Evolutionary conservation across 2,888 invertebrate species (phyloP).

Genomic region (Apomyelois bistriatella): DNA sequence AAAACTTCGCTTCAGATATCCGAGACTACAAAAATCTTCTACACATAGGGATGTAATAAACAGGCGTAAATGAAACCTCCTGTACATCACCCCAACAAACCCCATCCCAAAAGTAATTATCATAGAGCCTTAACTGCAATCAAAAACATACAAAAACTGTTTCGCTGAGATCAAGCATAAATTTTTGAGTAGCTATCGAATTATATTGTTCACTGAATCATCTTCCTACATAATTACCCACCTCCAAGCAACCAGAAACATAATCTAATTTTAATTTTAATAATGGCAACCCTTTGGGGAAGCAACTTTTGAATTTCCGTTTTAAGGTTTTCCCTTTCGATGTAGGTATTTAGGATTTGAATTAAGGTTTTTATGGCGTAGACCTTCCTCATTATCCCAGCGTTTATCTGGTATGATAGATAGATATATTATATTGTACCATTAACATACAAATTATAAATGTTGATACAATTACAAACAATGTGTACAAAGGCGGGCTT

Average conservation of each 20-base stretch:
- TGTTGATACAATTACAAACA: too few relatives aligned
- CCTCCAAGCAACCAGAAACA: slow-evolving; percentile 62
- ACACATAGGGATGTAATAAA: too few relatives aligned
- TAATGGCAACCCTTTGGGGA: slow-evolving; percentile 56
- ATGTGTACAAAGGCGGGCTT: too few relatives aligned
- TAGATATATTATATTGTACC: too few relatives aligned
- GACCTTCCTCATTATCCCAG: too few relatives aligned
- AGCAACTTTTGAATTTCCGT: slow-evolving; percentile 46
- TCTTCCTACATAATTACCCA: slow-evolving; percentile 57
- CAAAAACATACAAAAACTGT: slow-evolving; percentile 75
- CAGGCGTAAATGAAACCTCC: slow-evolving; percentile 25
- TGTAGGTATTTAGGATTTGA: neutral
- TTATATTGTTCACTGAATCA: slow-evolving; percentile 54
- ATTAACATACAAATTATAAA: too few relatives aligned
- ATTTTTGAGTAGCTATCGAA: slow-evolving; percentile 71
- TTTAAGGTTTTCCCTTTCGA: slow-evolving; percentile 17
- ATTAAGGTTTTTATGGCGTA: neutral
- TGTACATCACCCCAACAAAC: slow-evolving; percentile 35
- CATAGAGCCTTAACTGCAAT: slow-evolving; percentile 72
- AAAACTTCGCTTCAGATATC: too few relatives aligned
- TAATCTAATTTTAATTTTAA: slow-evolving; percentile 75
- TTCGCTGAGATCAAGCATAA: slow-evolving; percentile 63
- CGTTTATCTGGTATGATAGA: too few relatives aligned
- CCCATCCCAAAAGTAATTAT: slow-evolving; percentile 77
- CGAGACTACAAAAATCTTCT: too few relatives aligned